These are phyloP conservation scores for Amblyraja radiata DNA, from an alignment of 2,797 vertebrate species.

Conservation along the genomic window DNA sequence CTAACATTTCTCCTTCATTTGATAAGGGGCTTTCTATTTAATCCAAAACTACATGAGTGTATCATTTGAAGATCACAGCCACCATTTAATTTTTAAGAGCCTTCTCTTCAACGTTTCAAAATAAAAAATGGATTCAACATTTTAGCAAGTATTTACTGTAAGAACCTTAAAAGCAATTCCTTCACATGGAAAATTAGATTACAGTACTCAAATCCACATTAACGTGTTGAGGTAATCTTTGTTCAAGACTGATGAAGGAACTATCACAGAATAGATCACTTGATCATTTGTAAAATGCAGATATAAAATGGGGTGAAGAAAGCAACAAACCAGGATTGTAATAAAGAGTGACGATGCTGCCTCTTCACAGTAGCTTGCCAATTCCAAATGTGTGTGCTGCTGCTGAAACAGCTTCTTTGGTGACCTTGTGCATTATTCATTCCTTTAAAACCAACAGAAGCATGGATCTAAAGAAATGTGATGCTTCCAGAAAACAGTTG, in stretches of 20 bases:
- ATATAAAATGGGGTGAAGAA: background rate
- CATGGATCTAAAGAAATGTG: background rate
- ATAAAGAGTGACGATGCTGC: background rate
- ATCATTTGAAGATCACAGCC: background rate
- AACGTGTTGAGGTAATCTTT: background rate
- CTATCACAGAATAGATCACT: background rate
- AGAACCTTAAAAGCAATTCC: background rate
- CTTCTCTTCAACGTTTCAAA: background rate
- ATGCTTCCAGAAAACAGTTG: slow-evolving; percentile 13
- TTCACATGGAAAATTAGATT: background rate
- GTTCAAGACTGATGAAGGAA: background rate
- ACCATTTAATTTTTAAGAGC: background rate
- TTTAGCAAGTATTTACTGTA: background rate
- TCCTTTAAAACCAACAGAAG: background rate
- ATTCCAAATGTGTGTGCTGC: background rate
- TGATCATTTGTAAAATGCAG: background rate
- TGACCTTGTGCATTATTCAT: background rate
- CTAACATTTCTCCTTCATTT: background rate
- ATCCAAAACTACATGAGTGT: background rate
- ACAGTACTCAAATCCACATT: background rate
- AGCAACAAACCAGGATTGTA: background rate
- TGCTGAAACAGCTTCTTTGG: background rate
- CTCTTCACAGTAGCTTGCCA: background rate
- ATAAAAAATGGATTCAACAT: background rate
- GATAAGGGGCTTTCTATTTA: background rate